Conservation (phyloP, 2,113 vertebrate genomes). For the Atlantisia rogersi region DNA sequence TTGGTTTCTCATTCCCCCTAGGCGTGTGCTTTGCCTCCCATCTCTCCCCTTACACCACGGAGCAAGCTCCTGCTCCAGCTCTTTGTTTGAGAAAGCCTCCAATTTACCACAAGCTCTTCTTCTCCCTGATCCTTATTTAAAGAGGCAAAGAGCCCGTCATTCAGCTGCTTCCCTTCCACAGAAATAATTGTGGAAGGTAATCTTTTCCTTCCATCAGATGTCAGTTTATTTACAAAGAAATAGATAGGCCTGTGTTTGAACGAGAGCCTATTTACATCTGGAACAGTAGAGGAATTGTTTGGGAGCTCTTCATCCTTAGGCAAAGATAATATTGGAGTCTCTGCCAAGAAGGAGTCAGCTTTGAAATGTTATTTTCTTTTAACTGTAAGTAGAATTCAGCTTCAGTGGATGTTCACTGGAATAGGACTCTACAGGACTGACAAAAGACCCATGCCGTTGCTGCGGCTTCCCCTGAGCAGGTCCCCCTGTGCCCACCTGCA, state of each 20-base stretch:
- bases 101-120: background rate
- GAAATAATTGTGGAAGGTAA: background rate
- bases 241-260: background rate
- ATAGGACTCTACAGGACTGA: background rate
- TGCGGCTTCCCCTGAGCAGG: background rate
- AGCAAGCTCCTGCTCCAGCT: background rate
- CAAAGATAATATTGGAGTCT: background rate
- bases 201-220: background rate
- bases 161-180: background rate
- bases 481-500: background rate
- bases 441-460: fast-evolving
- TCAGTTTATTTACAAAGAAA: background rate
- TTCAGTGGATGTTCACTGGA: background rate
- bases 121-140: background rate
- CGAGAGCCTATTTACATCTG: background rate
- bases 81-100: background rate
- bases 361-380: background rate
- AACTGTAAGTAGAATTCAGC: background rate
- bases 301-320: background rate
- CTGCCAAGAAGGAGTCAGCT: background rate
- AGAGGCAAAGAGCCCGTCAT: background rate
- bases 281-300: background rate
- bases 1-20: background rate
- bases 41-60: fast-evolving
- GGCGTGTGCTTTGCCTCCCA: fast-evolving